A percentile compares a stretch with the other conserved stretches of the same genome.
Evolutionary conservation across 2,888 invertebrate species (phyloP).

Genomic region (Punctoribates punctum): DNA sequence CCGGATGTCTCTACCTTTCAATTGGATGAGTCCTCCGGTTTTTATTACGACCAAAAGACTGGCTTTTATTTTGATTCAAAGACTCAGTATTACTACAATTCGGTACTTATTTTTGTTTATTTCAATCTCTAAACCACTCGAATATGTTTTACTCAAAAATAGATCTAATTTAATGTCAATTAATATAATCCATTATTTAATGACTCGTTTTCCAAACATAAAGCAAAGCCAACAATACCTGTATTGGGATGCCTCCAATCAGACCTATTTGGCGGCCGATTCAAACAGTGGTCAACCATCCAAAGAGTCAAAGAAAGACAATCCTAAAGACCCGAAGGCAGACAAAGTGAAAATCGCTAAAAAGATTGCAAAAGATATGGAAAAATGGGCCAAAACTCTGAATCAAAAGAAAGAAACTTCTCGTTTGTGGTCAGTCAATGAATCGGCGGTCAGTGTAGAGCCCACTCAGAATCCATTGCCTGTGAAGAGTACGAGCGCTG

Average conservation of each 20-base stretch:
- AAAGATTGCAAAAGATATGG: constrained; percentile 93
- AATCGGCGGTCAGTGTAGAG: neutral
- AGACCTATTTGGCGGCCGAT: constrained; percentile 54
- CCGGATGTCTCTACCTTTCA: constrained; percentile 89
- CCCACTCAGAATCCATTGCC: neutral
- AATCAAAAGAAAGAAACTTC: constrained; percentile 86
- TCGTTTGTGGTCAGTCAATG: neutral
- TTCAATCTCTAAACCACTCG: neutral
- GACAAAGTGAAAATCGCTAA: constrained; percentile 96
- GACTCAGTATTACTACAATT: constrained; percentile 94
- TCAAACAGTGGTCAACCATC: constrained; percentile 29
- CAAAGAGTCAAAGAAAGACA: constrained; percentile 62
- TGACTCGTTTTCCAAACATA: no score
- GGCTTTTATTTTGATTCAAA: constrained; percentile 94
- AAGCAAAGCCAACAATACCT: constrained; percentile 68
- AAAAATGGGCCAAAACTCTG: constrained; percentile 91
- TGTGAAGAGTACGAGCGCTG: constrained; percentile 58
- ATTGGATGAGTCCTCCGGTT: constrained; percentile 91
- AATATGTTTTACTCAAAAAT: neutral
- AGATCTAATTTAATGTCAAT: no score
- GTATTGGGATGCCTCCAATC: constrained; percentile 76
- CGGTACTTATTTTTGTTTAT: constrained; percentile 60
- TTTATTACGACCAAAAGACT: constrained; percentile 88
- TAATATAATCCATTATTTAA: no score
- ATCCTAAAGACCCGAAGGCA: constrained; percentile 64